Evolutionary conservation across 2,888 invertebrate species (phyloP).

Genomic region (Leucoptera coffeella): DNA sequence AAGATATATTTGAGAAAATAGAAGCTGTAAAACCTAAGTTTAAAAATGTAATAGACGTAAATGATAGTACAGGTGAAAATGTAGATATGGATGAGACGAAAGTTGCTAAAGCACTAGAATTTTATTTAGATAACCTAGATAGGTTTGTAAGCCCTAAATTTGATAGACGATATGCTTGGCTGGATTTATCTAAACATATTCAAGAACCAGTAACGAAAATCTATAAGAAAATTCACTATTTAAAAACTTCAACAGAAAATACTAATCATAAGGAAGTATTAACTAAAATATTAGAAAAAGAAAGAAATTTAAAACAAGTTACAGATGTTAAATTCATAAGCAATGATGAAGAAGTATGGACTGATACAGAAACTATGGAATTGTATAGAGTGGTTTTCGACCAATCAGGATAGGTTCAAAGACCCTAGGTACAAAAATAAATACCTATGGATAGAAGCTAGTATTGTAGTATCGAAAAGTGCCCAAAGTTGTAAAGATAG

Average conservation of each 20-base stretch:
- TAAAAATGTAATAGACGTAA: constrained; percentile 9
- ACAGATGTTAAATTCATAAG: constrained; percentile 10
- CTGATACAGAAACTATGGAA: constrained; percentile 22
- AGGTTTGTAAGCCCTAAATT: constrained; percentile 30
- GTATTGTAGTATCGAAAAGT: no score
- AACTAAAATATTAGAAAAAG: constrained; percentile 20
- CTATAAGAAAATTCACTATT: constrained; percentile 29
- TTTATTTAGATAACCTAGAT: constrained; percentile 28
- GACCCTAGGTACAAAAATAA: constrained; percentile 31
- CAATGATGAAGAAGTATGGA: constrained; percentile 17
- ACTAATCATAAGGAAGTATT: constrained; percentile 13
- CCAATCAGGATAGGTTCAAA: constrained; percentile 37
- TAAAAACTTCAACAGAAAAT: constrained; percentile 16
- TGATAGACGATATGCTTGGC: constrained; percentile 33
- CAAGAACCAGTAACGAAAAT: constrained; percentile 20
- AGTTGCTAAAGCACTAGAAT: constrained; percentile 20
- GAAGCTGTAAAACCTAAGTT: constrained; percentile 20
- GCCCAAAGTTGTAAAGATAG: no score
- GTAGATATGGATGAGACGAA: constrained; percentile 17
- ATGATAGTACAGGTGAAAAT: constrained; percentile 17
- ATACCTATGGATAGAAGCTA: constrained; percentile 35
- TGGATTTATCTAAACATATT: constrained; percentile 20
- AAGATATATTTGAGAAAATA: constrained; percentile 20
- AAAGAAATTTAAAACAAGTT: constrained; percentile 13
- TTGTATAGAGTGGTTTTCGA: constrained; percentile 31